Base-by-base conservation (phyloP, 2,888 invertebrate genomes). In the Agrochola lota region DNA sequence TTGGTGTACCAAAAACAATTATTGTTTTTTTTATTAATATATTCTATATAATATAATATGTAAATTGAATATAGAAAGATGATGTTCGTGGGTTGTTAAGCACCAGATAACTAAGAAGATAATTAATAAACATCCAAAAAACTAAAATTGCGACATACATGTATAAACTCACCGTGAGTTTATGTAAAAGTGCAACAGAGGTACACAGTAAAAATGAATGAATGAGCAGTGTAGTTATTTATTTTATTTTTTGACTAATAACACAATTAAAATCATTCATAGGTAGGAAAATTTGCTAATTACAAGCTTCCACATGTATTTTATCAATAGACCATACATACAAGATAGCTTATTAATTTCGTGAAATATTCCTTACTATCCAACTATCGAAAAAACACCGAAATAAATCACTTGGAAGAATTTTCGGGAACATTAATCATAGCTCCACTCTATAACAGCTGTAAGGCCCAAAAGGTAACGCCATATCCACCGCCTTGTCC, bases 351-450 rank as follows among this genome's bases (percentile, higher is more conserved):
- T n/a, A n/a, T 15, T 9, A 43, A 17, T 43, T 43, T 66, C 9
- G 11, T 43, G 3, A 11, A 26, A 66, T 20, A 7, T 26, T 40
- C 15, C 5, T 17, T 17, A 40, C 23, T 40, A 11, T 20, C 20
- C 7, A 7, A 40, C 7, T n/a, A 15, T 26, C 9, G 5, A 67
- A 26, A 78, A 40, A 71, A n/a, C 17, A 11, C 5, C 17, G 11
- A 43, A 74, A 66, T 74, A 81, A 55, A 81, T 81, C 26, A 46
- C 40, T 52, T 7, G 3, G 7, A 59, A 52, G 15, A 60, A 59
- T 52, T n/a, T 60, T 57, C 72, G 15, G 15, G 2, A 40, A 70
- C 70, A 85, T 82, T 62, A 80, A 84, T 84, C 74, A 80, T 71
- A 69, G 3, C 4, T 3, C 52, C 52, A 74, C 74, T 72, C 71